Evolutionary conservation across 2,888 invertebrate genomes (phyloP), one percentile per base, ranked within the genome.

Genomic region (Phaonia tiefii): DNA sequence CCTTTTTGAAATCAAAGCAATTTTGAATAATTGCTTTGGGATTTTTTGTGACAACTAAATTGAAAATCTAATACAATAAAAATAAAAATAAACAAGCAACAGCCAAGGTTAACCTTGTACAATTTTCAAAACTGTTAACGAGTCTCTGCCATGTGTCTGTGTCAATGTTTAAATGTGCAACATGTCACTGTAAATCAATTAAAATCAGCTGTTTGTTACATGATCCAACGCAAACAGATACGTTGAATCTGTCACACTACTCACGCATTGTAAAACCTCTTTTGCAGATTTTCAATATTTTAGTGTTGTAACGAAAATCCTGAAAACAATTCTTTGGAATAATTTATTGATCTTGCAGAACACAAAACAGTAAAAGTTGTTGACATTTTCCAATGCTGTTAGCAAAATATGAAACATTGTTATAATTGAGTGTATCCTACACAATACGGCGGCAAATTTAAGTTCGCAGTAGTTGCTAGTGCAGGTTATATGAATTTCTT

Each of bases 121-220:
- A 17, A 39, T 44, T 71, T 71, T 25, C 20, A 51, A 15, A 56
- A 31, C 20, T 46, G 56, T 11, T 31, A 31, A 65, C 4, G 11
- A 15, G 20, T 72, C 10, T 51, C 7, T 72, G 58, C 5, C 49
- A 0, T 4, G 37, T n/a, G n/a, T n/a, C n/a, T n/a, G n/a, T 60
- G 10, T 63, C 17, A 46, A 17, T n/a, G n/a, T 31, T 79, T 56
- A 26, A 42, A 66, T 56, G 37, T 60, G 39, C 75, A 22, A 71
- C 22, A 22, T 79, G 79, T 80, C 69, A 75, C 46, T 72, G 63
- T 80, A 80, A 80, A 75, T 80, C 72, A 75, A 63, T 69, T 72
- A 80, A 7, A 60, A 17, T 63, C 8, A 37, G 5, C 25, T 65
- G 39, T 49, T 44, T 71, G 17, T 17, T n/a, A 44, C 20, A 46